These are phyloP conservation scores for Ectropis crepuscularia DNA, from an alignment of 2,888 invertebrate species.

Conservation along the genomic window DNA sequence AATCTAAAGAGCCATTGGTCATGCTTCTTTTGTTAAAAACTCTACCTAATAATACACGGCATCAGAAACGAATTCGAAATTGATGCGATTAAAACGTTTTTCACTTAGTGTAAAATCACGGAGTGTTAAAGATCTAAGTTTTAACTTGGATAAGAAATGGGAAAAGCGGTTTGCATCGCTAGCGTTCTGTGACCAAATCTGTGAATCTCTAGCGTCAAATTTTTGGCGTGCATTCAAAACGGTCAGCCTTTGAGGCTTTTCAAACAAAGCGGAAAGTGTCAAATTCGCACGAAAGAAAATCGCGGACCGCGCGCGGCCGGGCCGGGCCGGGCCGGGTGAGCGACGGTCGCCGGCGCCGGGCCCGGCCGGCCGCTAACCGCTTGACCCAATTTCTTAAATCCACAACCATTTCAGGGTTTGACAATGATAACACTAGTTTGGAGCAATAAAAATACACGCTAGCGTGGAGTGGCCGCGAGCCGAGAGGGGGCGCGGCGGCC, in stretches of 20 bases:
- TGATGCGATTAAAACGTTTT: not conserved
- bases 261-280: slow-evolving; percentile 10
- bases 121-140: not conserved
- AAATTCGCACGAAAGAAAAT: slow-evolving; percentile 15
- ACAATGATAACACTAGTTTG: slow-evolving; percentile 72
- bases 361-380: slow-evolving; percentile 46
- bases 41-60: not conserved
- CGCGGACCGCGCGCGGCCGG: slow-evolving; percentile 7
- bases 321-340: slow-evolving; percentile 3
- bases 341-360: slow-evolving; percentile 2
- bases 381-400: slow-evolving; percentile 76
- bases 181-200: not conserved
- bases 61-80: slow-evolving; percentile 1
- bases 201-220: not conserved
- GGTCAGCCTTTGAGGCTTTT: slow-evolving; percentile 5
- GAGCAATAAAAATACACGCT: slow-evolving; percentile 68
- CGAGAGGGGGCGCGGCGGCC: slow-evolving; percentile 61
- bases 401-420: slow-evolving; percentile 72
- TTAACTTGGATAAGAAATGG: not conserved
- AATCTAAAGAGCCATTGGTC: slow-evolving; percentile 3
- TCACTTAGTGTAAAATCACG: not conserved
- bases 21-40: slow-evolving; percentile 2
- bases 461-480: slow-evolving; percentile 44
- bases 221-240: slow-evolving; percentile 22
- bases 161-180: not conserved